Conservation (phyloP, 2,797 vertebrate species). For the Tragopan temminckii region DNA sequence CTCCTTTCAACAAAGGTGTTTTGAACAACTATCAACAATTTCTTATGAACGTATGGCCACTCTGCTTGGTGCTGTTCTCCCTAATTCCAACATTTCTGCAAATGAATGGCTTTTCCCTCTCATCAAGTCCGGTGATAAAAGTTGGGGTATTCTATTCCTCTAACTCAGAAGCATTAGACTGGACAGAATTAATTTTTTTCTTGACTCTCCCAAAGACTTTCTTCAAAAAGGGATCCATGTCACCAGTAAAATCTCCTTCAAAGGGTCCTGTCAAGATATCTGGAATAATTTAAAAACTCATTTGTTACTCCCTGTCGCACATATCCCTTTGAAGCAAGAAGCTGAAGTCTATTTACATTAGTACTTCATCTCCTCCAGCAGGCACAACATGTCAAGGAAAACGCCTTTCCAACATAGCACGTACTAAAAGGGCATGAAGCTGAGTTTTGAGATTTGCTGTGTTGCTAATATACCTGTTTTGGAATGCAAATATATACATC, state of each 20-base stretch:
- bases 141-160: neutral
- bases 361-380: neutral
- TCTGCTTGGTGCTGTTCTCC: neutral
- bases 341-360: constrained; percentile 15
- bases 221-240: constrained; percentile 28
- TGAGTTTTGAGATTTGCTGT: neutral
- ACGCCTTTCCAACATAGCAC: neutral
- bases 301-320: constrained; percentile 36
- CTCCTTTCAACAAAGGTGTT: neutral
- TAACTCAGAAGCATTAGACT: neutral
- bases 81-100: neutral
- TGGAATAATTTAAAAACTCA: constrained; percentile 45
- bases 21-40: neutral
- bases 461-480: neutral
- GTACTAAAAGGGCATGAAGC: neutral
- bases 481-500: neutral
- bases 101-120: neutral
- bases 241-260: constrained; percentile 40
- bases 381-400: neutral
- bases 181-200: neutral
- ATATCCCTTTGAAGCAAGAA: neutral
- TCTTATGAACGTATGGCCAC: neutral
- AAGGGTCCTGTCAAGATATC: constrained; percentile 9
- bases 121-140: neutral
- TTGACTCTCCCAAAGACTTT: constrained; percentile 16